Conservation (phyloP, 2,888 invertebrate species). For the Phortica magna region DNA sequence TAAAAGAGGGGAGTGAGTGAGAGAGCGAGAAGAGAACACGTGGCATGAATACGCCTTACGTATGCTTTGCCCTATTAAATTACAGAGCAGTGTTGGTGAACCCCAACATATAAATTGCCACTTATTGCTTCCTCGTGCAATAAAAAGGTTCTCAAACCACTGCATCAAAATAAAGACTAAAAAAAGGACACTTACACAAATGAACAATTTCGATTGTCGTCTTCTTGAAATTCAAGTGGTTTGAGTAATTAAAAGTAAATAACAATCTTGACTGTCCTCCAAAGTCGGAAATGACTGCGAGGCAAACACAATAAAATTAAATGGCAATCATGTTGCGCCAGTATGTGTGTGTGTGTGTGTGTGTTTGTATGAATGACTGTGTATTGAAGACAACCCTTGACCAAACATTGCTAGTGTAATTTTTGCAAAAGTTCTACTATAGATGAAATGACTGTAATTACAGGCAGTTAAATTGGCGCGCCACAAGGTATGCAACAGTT, state of each 20-base stretch:
- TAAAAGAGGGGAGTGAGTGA: too few relatives aligned
- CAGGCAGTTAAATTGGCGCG: not conserved
- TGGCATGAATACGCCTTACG: too few relatives aligned
- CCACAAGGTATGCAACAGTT: slow-evolving; percentile 21
- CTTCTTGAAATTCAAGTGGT: not conserved
- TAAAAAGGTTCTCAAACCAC: too few relatives aligned
- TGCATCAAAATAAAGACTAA: too few relatives aligned
- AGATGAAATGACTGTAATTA: slow-evolving; percentile 13
- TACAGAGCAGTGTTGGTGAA: too few relatives aligned
- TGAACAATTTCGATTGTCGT: too few relatives aligned
- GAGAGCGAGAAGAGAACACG: too few relatives aligned
- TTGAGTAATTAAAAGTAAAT: slow-evolving; percentile 21
- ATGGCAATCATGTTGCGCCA: not conserved
- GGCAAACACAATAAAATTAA: not conserved
- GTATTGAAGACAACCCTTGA: not conserved
- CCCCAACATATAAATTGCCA: too few relatives aligned
- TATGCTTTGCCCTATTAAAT: too few relatives aligned
- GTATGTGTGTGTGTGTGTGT: not conserved
- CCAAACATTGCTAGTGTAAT: not conserved
- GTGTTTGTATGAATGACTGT: not conserved
- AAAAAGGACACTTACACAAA: too few relatives aligned
- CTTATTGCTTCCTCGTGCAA: too few relatives aligned
- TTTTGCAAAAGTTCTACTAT: not conserved
- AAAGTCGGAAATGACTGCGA: not conserved
- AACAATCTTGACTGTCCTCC: not conserved